These are phyloP conservation scores for Phyllopteryx taeniolatus DNA, from an alignment of 2,113 vertebrate genomes.

Conservation along the genomic window DNA sequence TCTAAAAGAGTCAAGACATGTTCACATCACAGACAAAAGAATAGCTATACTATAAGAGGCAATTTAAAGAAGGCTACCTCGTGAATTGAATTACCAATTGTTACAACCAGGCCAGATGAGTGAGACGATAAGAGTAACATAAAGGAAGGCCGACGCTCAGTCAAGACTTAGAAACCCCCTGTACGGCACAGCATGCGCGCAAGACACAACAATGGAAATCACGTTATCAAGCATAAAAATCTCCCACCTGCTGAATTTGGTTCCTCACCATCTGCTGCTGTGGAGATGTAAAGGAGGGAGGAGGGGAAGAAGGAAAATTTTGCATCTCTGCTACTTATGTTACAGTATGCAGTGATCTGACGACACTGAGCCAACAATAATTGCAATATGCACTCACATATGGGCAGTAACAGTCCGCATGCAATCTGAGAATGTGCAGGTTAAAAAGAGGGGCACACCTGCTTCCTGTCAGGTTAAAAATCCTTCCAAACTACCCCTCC, in stretches of 20 bases:
- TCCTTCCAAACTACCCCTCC: constrained; percentile 28
- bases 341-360: constrained; percentile 24
- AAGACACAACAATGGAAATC: constrained; percentile 37
- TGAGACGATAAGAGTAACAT: constrained; percentile 41
- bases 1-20: background rate
- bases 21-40: too few species aligned
- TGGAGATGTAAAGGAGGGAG: constrained; percentile 36
- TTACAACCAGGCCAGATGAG: constrained; percentile 51
- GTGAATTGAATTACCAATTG: constrained; percentile 15
- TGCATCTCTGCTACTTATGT: constrained; percentile 38
- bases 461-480: constrained; percentile 40
- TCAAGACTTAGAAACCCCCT: constrained; percentile 15
- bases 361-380: constrained; percentile 33
- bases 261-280: constrained; percentile 78
- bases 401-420: constrained; percentile 24
- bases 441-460: constrained; percentile 27
- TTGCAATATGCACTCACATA: constrained; percentile 6
- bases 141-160: constrained; percentile 15
- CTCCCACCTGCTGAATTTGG: constrained; percentile 76
- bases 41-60: background rate
- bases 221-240: constrained; percentile 60
- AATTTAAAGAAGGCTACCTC: background rate
- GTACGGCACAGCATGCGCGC: constrained; percentile 12
- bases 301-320: constrained; percentile 29
- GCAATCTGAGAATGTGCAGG: constrained; percentile 8